Base-by-base conservation (phyloP, 2,113 vertebrate genomes). In the Pantherophis guttatus region DNA sequence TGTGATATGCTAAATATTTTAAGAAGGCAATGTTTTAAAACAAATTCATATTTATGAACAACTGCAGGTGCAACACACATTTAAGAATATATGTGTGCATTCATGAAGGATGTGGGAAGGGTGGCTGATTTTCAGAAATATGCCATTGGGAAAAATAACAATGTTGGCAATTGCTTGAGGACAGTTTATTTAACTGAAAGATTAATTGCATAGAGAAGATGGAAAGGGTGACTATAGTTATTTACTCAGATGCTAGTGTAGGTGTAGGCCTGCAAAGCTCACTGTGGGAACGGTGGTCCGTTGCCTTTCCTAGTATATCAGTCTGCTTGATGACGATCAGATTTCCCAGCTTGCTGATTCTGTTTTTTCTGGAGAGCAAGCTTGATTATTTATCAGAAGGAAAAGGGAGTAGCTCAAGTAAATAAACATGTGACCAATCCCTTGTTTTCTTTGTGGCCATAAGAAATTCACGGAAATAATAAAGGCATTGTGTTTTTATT, bases 301-400 rank as follows among this genome's bases (percentile, higher is more conserved):
- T 98, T 98, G 98, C 98, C 98, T 98, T 98, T 98, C 98, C 99
- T 98, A 98, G 98, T 99, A 98, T 98, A 97, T 97, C 96, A 97
- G 98, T 97, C 97, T 97, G 97, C 98, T 98, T 98, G 98, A 98
- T 98, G 98, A 98, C 98, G 98, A 97, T 98, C 98, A 98, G 97
- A 97, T 97, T 97, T 98, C 98, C 98, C 96, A 98, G 98, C 97
- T 97, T 95, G 86, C 96, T 97, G 97, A 95, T 98, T 98, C 98
- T 99, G 98, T 99, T 99, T 99, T 98, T 98, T 99, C 98, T 99
- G 98, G 98, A 99, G 98, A 98, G 98, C 98, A 98, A 98, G 98
- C 99, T 98, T 99, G 98, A 99, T 99, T 99, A 99, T 99, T 99
- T 99, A 99, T 99, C 98, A 98, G 98, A 98, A 98, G 98, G 98